Evolutionary conservation across 1,140 invertebrate genomes (phyloP).

Genomic region (Babylonia areolata): DNA sequence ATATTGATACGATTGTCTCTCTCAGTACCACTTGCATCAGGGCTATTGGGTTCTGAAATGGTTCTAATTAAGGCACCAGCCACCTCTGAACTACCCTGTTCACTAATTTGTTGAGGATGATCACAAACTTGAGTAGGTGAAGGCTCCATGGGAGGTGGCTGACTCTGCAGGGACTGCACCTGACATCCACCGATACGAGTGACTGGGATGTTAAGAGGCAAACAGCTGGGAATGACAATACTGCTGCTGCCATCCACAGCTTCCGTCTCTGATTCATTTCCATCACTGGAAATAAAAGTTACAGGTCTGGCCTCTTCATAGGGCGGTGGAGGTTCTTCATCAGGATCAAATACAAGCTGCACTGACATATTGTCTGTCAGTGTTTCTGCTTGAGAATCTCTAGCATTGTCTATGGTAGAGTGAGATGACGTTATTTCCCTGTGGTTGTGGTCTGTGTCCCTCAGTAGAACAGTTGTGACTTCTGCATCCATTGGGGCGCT

Average conservation of each 20-base stretch:
- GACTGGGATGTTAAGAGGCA: conserved; percentile 33
- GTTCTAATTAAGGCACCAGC: not conserved
- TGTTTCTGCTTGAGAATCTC: conserved; percentile 9
- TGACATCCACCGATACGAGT: conserved; percentile 16
- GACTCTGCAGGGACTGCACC: not conserved
- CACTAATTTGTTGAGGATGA: not conserved
- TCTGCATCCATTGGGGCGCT: conserved; percentile 17
- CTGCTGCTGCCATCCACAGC: conserved; percentile 24
- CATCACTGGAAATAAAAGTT: not conserved
- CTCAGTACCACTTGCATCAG: not conserved
- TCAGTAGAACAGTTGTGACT: conserved; percentile 4
- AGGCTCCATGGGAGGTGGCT: not conserved
- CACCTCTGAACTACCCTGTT: not conserved
- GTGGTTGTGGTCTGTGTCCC: not conserved
- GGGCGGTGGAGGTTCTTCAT: conserved; percentile 35
- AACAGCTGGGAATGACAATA: not conserved
- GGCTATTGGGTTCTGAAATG: not conserved
- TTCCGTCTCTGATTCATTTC: conserved; percentile 15
- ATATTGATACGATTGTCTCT: not conserved
- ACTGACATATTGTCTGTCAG: conserved; percentile 5
- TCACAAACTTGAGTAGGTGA: not conserved
- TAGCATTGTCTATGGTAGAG: not conserved
- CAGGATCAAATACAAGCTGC: conserved; percentile 34
- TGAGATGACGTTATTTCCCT: not conserved
- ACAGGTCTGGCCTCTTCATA: conserved; percentile 25